phyloP scores from a whole-genome alignment of 2,113 vertebrate genomes.

The Isurus oxyrinchus region DNA sequence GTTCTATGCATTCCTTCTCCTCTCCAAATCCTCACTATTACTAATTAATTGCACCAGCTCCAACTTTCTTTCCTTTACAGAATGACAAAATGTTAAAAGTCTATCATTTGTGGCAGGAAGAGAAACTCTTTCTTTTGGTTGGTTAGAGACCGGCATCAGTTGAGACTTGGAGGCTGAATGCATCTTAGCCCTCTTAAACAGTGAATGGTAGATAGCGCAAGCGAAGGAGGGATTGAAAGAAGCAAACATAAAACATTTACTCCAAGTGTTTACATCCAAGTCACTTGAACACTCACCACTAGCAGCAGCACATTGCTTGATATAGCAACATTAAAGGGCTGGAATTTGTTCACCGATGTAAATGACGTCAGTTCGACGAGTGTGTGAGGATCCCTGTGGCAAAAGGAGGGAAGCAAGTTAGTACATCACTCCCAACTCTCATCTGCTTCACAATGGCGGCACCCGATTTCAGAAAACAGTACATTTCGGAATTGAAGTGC shows the following conservation, averaged over 20 bases:
- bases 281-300: slow-evolving; percentile 58
- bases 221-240: not conserved
- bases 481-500: not conserved
- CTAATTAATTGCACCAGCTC: not conserved
- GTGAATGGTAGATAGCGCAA: not conserved
- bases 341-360: slow-evolving; percentile 87
- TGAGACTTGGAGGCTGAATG: not conserved
- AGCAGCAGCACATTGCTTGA: slow-evolving; percentile 91
- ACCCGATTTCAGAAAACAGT: not conserved
- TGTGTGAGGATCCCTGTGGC: slow-evolving; percentile 77
- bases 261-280: not conserved
- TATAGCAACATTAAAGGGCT: slow-evolving; percentile 90
- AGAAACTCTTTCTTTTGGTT: not conserved
- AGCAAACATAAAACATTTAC: not conserved
- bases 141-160: not conserved
- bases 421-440: not conserved
- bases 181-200: not conserved
- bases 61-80: not conserved
- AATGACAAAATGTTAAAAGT: not conserved
- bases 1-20: too few relatives aligned
- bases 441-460: not conserved
- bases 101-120: not conserved
- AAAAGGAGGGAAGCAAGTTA: not conserved
- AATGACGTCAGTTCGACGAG: slow-evolving; percentile 86
- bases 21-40: not conserved